Conservation (phyloP, 2,888 invertebrate species). For the Parnassius apollo region DNA sequence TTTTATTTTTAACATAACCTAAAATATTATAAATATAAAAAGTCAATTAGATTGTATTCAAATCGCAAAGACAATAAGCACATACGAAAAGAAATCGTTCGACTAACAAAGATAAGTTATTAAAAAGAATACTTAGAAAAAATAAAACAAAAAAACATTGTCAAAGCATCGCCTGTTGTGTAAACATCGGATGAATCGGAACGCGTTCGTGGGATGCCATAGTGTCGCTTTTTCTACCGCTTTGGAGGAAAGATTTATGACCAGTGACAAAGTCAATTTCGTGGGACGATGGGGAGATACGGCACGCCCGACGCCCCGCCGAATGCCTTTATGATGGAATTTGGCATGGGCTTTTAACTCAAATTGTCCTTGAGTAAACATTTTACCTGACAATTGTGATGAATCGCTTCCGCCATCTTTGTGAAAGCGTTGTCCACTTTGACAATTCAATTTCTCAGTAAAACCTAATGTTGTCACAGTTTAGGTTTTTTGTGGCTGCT, state of each 20-base stretch:
- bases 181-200: conserved; percentile 69
- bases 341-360: conserved; percentile 69
- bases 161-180: conserved; percentile 60
- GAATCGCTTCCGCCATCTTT: conserved; percentile 59
- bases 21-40: background rate
- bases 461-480: conserved; percentile 26
- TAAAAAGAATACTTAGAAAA: conserved; percentile 46
- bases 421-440: conserved; percentile 44
- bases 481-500: conserved; percentile 5
- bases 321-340: conserved; percentile 61
- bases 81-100: conserved; percentile 12
- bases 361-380: conserved; percentile 73
- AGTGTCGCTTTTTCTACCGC: conserved; percentile 51
- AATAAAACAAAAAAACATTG: conserved; percentile 48
- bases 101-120: conserved; percentile 40
- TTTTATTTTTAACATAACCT: too few relatives aligned
- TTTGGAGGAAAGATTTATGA: conserved; percentile 71
- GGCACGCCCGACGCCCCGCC: conserved; percentile 52
- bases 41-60: background rate
- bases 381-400: conserved; percentile 76
- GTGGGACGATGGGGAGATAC: conserved; percentile 60
- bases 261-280: conserved; percentile 78
- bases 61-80: conserved; percentile 8
- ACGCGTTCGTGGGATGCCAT: conserved; percentile 55
- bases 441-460: conserved; percentile 69